A percentile compares a stretch with the other conserved stretches of the same genome.
phyloP scores from a whole-genome alignment of 2,797 vertebrate genomes.

The Columba guinea region DNA sequence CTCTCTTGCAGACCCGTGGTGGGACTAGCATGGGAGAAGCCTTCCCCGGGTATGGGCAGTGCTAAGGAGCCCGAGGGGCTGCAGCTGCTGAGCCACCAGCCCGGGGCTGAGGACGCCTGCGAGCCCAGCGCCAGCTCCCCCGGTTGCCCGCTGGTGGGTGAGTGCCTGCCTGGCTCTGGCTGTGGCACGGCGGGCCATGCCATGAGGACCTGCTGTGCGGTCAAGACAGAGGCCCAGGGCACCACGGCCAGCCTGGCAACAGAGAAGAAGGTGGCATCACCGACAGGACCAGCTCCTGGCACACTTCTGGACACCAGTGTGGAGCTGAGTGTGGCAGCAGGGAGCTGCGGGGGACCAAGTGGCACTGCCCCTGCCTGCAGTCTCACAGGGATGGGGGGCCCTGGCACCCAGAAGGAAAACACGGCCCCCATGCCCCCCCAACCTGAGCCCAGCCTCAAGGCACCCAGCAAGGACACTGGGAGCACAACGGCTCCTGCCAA shows the following conservation, averaged over 20 bases:
- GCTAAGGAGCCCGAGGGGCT: conserved; percentile 73
- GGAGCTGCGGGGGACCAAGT: background rate
- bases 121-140: conserved; percentile 11
- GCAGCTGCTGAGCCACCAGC: conserved; percentile 62
- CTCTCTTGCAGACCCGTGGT: conserved; percentile 68
- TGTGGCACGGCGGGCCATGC: conserved; percentile 35
- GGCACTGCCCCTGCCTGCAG: background rate
- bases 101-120: background rate
- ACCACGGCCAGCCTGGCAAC: background rate
- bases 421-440: background rate
- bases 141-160: conserved; percentile 25
- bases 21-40: conserved; percentile 62
- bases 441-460: conserved; percentile 41
- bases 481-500: background rate
- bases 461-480: background rate
- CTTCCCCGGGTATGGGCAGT: conserved; percentile 64
- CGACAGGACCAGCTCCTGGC: background rate
- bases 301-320: background rate
- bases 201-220: conserved; percentile 73
- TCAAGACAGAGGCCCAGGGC: conserved; percentile 36
- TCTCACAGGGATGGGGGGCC: background rate
- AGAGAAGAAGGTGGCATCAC: conserved; percentile 35
- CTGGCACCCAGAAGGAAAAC: background rate
- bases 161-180: background rate
- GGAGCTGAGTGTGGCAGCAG: background rate